Conservation (phyloP, 2,797 vertebrate species). For the Antennarius maculatus region DNA sequence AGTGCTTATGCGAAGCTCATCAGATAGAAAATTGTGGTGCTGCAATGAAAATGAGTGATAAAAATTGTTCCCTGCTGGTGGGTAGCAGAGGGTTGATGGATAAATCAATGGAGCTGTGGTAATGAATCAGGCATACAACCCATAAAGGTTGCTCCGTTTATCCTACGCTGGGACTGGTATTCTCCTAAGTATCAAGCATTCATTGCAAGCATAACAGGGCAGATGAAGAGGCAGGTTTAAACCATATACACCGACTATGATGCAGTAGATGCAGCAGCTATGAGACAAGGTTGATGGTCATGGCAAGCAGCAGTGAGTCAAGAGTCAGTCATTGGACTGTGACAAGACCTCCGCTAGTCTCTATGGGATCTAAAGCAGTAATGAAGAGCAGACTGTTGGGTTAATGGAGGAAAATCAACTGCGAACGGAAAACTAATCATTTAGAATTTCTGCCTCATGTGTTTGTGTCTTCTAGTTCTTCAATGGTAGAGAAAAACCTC, state of each 20-base stretch:
- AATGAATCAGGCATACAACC: slow-evolving; percentile 10
- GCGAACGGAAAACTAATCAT: slow-evolving; percentile 61
- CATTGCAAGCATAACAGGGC: background rate
- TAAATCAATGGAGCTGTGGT: slow-evolving; percentile 3
- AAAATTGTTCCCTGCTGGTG: slow-evolving; percentile 4
- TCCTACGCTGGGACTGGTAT: background rate
- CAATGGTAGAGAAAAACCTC: slow-evolving; percentile 43
- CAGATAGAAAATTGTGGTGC: background rate
- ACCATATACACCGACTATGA: background rate
- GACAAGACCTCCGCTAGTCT: slow-evolving; percentile 51
- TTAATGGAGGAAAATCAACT: slow-evolving; percentile 72
- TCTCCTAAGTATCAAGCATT: background rate
- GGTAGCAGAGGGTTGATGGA: slow-evolving; percentile 14
- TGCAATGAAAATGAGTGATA: slow-evolving; percentile 11
- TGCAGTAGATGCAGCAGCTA: background rate
- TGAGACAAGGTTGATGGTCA: background rate
- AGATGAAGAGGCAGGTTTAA: background rate
- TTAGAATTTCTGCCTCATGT: slow-evolving; percentile 41
- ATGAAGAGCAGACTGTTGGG: slow-evolving; percentile 67
- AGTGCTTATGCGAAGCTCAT: background rate
- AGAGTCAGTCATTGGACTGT: slow-evolving; percentile 41
- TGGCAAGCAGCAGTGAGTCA: slow-evolving; percentile 19
- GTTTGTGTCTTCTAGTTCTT: slow-evolving; percentile 25
- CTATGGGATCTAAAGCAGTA: slow-evolving; percentile 59
- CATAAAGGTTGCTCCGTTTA: background rate